Evolutionary conservation across 1,140 invertebrate genomes (phyloP), one percentile per base, ranked within the genome.

Genomic region (Macrostomum lignano): DNA sequence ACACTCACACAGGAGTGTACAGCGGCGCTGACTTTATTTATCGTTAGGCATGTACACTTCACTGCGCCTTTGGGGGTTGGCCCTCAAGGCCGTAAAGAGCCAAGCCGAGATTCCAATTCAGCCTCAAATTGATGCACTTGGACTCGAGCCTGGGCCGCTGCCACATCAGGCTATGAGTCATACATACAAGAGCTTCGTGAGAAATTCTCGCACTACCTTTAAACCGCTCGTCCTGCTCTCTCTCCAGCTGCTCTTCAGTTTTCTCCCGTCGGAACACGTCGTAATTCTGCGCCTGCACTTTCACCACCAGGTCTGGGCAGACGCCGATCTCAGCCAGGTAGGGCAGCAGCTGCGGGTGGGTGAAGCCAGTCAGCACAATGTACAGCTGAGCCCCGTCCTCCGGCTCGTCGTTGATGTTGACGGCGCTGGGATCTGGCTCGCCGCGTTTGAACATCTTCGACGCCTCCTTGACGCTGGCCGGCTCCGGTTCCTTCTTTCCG

Each of bases 361-460:
- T 41, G 37, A 53, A 55, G 14, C 55, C 53, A 21, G 42, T 38
- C 3, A 58, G 37, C 5, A 57, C 29, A 10, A 55, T 42, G 36
- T 58, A 58, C 32, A 49, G 47, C 7, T 52, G 32, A 6, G 51
- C 46, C 10, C 55, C 53, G 44, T 57, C 52, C 39, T 53, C 51
- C 15, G 55, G 55, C 33, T 58, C 55, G 48, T 58, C 55, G 47
- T 58, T 54, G 40, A 55, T 51, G 38, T 46, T 55, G 43, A 52
- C 53, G 24, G 39, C 44, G 10, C 49, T 48, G 7, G 42, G 37
- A 33, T 53, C 51, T 33, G 52, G 50, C 24, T 58, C 53, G 25
- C 52, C 52, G 22, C 51, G 31, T 36, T 55, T 58, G 34, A 45
- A 50, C 31, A 58, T 39, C 36, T 55, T 53, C 32, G 43, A 51